These are phyloP conservation scores for Teleogryllus oceanicus DNA, from an alignment of 2,888 invertebrate genomes.

Conservation along the genomic window DNA sequence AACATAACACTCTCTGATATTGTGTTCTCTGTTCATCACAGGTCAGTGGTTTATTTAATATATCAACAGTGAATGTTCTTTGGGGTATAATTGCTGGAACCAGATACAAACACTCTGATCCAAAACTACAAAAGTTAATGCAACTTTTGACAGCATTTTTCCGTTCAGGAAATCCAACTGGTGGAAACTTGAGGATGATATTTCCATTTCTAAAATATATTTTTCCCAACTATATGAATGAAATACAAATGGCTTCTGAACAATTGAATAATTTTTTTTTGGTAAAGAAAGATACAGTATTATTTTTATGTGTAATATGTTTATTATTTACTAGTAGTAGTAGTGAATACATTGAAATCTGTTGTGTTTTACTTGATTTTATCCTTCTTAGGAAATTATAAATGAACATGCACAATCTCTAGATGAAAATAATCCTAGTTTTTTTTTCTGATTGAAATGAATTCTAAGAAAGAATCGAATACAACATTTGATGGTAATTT, in stretches of 20 bases:
- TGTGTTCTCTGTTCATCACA: slow-evolving; percentile 18
- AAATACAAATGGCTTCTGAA: not conserved
- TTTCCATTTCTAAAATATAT: slow-evolving; percentile 22
- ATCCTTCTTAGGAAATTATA: slow-evolving; percentile 33
- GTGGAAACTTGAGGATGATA: not conserved
- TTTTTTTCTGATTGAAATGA: slow-evolving; percentile 38
- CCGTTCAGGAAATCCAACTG: slow-evolving; percentile 26
- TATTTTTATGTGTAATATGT: no score
- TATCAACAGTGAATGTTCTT: slow-evolving; percentile 38
- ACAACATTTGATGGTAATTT: not conserved
- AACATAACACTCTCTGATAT: no score
- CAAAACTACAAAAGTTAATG: slow-evolving; percentile 34
- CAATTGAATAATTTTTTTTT: not conserved
- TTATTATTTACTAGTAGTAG: no score
- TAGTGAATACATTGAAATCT: no score
- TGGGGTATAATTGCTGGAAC: slow-evolving; percentile 39
- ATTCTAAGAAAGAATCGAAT: slow-evolving; percentile 23
- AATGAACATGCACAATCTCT: slow-evolving; percentile 36
- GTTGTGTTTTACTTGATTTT: not conserved
- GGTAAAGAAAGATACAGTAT: no score
- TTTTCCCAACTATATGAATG: slow-evolving; percentile 12
- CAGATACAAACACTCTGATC: slow-evolving; percentile 35
- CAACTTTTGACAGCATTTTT: not conserved
- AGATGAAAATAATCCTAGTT: slow-evolving; percentile 35
- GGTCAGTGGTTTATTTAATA: slow-evolving; percentile 35